Evolutionary conservation across 2,113 vertebrate genomes (phyloP).

Genomic region (Anhinga anhinga): DNA sequence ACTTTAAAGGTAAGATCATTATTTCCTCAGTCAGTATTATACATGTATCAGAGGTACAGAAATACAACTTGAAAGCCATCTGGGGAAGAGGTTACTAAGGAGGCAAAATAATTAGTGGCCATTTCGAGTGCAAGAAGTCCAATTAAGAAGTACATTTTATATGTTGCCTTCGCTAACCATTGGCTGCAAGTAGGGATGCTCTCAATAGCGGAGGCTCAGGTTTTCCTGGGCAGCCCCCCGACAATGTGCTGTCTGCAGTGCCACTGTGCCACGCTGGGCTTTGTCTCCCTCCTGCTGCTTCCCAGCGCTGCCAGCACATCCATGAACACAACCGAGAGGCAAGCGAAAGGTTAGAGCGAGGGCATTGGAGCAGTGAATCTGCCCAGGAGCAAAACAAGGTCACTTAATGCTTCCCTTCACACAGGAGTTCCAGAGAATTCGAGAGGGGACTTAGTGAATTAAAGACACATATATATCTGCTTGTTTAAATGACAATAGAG

Average conservation of each 20-base stretch:
- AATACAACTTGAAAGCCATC: not conserved
- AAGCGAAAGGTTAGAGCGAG: rapidly evolving
- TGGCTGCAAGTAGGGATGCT: not conserved
- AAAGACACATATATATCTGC: not conserved
- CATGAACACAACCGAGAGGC: not conserved
- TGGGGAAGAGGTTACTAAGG: not conserved
- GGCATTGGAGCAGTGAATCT: not conserved
- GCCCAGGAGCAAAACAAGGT: not conserved
- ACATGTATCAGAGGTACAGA: not conserved
- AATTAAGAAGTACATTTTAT: not conserved
- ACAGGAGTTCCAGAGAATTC: not conserved
- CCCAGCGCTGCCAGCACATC: not conserved
- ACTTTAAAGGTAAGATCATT: conserved; percentile 52
- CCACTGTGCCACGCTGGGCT: not conserved
- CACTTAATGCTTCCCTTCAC: not conserved
- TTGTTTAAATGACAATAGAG: not conserved
- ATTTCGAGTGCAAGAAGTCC: not conserved
- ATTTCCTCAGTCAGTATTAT: not conserved
- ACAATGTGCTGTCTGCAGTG: rapidly evolving
- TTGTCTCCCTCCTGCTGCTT: not conserved
- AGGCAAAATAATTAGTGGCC: not conserved
- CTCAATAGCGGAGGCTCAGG: not conserved
- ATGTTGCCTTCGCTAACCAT: not conserved
- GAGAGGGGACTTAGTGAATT: not conserved
- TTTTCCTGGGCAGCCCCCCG: not conserved